phyloP scores from a whole-genome alignment of 2,888 invertebrate genomes.

The Tetropium fuscum region DNA sequence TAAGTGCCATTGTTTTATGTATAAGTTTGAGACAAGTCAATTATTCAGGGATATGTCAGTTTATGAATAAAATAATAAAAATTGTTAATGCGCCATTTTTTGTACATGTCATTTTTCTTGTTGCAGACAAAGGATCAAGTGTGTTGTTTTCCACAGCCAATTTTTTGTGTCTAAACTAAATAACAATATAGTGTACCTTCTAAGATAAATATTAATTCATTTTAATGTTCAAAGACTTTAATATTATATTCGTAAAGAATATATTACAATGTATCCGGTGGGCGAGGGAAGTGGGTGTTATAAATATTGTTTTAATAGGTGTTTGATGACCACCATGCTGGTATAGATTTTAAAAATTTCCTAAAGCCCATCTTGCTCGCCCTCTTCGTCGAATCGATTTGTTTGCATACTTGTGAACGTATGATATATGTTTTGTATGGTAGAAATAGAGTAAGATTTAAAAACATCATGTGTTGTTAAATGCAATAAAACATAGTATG shows the following conservation, averaged over 20 bases:
- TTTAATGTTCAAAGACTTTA: constrained; percentile 11
- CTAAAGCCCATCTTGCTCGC: constrained; percentile 9
- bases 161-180: constrained; percentile 15
- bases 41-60: neutral
- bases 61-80: neutral
- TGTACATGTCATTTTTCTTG: neutral
- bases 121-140: constrained; percentile 11
- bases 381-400: neutral
- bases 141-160: constrained; percentile 5
- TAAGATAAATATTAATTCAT: constrained; percentile 10
- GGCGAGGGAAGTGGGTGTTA: constrained; percentile 3
- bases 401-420: constrained; percentile 12
- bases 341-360: neutral
- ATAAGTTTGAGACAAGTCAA: neutral
- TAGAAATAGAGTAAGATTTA: constrained; percentile 15
- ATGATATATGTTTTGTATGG: constrained; percentile 8
- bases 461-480: constrained; percentile 15
- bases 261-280: neutral
- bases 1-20: neutral
- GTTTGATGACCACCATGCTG: constrained; percentile 17
- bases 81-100: neutral
- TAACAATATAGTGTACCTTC: constrained; percentile 3
- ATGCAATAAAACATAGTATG: constrained; percentile 8
- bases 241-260: constrained; percentile 5
- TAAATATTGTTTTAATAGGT: neutral